Evolutionary conservation across 1,140 invertebrate species (phyloP), one percentile per base, ranked within the genome.

Genomic region (Augochlora pura): DNA sequence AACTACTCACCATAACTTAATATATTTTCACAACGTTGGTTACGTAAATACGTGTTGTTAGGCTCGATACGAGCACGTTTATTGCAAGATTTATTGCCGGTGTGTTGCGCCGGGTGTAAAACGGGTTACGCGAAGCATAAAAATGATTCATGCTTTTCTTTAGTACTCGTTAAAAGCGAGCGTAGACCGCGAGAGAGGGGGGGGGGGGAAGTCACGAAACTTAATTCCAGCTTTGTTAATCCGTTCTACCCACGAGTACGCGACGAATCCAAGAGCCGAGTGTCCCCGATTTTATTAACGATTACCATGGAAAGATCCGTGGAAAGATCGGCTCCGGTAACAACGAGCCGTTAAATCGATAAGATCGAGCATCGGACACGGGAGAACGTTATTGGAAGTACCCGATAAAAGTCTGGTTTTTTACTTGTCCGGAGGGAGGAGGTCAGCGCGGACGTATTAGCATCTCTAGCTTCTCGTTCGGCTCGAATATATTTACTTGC

Each of bases 361-460:
- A 82, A 72, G 42, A 79, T 57, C 46, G 54, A 25, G 18, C 38
- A 39, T 46, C 66, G 69, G 72, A 63, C 54, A 23, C 23, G 63
- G 27, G 52, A 32, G 57, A 64, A 46, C 63, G 0, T 10, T 67
- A 59, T 16, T 42, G n/a, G 21, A 27, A 32, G 38, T 21, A 69
- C 39, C 39, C 82, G 73, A 84, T 81, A 77, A 85, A 72, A 66
- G 27, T 59, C 46, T 32, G 63, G 80, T 83, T 77, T 70, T n/a
- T 27, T 70, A 27, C 0, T 38, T 14, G 65, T 14, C 60, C 25
- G 21, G n/a, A n/a, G n/a, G n/a, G n/a, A n/a, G n/a, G n/a, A n/a
- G 63, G 59, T 27, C 25, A 14, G 18, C 16, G 38, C 10, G 54
- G 21, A n/a, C 54, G 42, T 46, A 60, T 49, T 74, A 72, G 74